Evolutionary conservation across 2,797 vertebrate species (phyloP).

Genomic region (Danio tinwini): DNA sequence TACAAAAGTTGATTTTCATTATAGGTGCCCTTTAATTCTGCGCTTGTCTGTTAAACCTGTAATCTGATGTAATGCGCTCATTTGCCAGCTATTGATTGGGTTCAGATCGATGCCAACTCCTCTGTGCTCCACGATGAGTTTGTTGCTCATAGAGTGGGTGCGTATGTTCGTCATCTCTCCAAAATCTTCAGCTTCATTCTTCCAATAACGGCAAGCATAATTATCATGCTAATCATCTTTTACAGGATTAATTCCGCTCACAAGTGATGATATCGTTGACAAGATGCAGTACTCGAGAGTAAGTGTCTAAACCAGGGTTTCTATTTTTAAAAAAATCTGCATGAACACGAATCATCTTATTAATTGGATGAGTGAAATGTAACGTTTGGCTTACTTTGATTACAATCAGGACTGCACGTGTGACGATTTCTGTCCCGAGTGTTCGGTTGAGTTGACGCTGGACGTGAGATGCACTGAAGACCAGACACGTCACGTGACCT

Average conservation of each 20-base stretch:
- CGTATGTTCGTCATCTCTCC: conserved; percentile 62
- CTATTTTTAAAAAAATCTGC: background rate
- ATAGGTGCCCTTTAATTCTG: too few relatives aligned
- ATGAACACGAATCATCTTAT: background rate
- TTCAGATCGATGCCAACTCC: conserved; percentile 98
- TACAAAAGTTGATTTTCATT: too few relatives aligned
- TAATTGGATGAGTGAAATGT: background rate
- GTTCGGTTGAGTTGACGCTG: conserved; percentile 94
- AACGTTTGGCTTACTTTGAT: background rate
- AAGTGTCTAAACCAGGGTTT: conserved; percentile 57
- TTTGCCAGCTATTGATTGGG: conserved; percentile 94
- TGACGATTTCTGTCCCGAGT: conserved; percentile 96
- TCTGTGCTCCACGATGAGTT: conserved; percentile 97
- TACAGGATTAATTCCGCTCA: conserved; percentile 93
- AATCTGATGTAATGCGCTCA: background rate
- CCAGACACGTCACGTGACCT: conserved; percentile 95
- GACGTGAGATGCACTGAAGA: conserved; percentile 95
- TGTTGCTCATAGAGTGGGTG: conserved; percentile 95
- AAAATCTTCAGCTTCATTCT: background rate
- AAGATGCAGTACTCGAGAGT: conserved; percentile 97
- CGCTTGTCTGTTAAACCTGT: background rate
- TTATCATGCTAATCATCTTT: conserved; percentile 38
- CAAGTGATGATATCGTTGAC: conserved; percentile 97
- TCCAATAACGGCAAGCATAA: background rate
- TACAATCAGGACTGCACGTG: conserved; percentile 90